These are phyloP conservation scores for Eurosta solidaginis DNA, from an alignment of 1,140 invertebrate species.

Conservation along the genomic window DNA sequence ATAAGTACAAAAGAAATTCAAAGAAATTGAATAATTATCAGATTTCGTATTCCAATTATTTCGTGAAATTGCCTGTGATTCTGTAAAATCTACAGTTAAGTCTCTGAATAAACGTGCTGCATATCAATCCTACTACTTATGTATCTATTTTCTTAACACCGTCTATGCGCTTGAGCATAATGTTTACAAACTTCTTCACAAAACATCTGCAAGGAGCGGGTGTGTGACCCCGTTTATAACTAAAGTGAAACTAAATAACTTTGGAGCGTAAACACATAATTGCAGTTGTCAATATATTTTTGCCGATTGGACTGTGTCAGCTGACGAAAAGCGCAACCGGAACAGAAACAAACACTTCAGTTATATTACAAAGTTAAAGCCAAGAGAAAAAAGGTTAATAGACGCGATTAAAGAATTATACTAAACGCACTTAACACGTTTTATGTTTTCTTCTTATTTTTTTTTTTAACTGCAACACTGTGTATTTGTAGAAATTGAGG, in stretches of 20 bases:
- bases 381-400: background rate
- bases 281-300: constrained; percentile 10
- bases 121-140: no score
- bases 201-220: background rate
- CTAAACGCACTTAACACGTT: background rate
- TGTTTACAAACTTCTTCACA: background rate
- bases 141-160: background rate
- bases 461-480: background rate
- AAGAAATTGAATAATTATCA: no score
- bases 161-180: background rate
- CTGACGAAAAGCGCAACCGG: background rate
- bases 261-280: constrained; percentile 31
- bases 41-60: no score
- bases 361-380: background rate
- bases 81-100: no score
- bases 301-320: background rate
- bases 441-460: background rate
- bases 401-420: background rate
- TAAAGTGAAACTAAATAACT: constrained; percentile 30
- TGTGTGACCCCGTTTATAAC: background rate
- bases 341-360: background rate
- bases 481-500: background rate
- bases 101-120: no score
- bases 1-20: no score
- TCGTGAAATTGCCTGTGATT: no score